These are phyloP conservation scores for Dorcus hopei DNA, from an alignment of 2,888 invertebrate genomes.

Conservation along the genomic window DNA sequence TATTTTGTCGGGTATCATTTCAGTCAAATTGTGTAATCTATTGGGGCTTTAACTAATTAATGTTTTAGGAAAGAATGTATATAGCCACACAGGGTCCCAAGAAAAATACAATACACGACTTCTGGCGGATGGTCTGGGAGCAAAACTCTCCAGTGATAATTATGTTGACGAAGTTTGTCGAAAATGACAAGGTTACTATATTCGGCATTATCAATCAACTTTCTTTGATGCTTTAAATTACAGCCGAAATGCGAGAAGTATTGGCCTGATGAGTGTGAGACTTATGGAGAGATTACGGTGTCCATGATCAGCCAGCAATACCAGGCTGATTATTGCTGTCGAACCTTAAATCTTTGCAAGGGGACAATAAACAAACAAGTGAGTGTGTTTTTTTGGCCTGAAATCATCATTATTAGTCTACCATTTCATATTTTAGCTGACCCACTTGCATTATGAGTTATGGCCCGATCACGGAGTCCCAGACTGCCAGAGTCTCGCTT, in stretches of 20 bases:
- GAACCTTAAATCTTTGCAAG: background rate
- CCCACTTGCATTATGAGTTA: background rate
- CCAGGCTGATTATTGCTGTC: background rate
- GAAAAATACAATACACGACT: slow-evolving; percentile 45
- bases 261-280: background rate
- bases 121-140: slow-evolving; percentile 52
- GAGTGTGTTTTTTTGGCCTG: background rate
- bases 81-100: slow-evolving; percentile 48
- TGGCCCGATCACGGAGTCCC: background rate
- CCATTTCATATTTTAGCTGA: background rate
- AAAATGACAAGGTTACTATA: slow-evolving; percentile 43
- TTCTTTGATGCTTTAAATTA: background rate
- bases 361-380: background rate
- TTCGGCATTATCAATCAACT: slow-evolving; percentile 30
- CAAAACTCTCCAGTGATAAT: slow-evolving; percentile 45
- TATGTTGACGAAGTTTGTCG: slow-evolving; percentile 48
- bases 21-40: too few species aligned
- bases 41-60: too few species aligned
- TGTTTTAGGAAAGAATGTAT: slow-evolving; percentile 22
- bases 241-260: background rate
- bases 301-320: too few species aligned
- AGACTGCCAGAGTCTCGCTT: background rate
- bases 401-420: background rate
- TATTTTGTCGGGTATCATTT: too few species aligned
- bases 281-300: too few species aligned